These are phyloP conservation scores for Amiota minor DNA, from an alignment of 2,888 invertebrate species.

Conservation along the genomic window DNA sequence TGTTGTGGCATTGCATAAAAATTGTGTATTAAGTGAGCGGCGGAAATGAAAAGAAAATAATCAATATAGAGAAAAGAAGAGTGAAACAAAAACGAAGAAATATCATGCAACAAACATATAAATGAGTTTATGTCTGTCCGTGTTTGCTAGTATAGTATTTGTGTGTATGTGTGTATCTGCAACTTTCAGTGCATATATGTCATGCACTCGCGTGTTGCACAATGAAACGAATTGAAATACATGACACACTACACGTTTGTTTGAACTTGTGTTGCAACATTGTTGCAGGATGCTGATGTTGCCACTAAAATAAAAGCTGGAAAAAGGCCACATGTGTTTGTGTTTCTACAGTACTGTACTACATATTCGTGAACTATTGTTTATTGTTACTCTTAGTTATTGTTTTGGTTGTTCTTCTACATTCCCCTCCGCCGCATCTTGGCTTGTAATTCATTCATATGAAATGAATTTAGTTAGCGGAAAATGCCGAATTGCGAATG, in stretches of 20 bases:
- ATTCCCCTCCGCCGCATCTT: background rate
- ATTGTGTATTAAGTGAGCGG: conserved; percentile 9
- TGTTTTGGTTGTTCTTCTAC: background rate
- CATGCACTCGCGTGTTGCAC: conserved; percentile 14
- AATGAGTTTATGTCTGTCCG: background rate
- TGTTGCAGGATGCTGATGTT: conserved; percentile 7
- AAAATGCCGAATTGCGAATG: conserved; percentile 12
- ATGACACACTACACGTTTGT: too few species aligned
- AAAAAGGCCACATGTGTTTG: background rate
- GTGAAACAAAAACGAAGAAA: background rate
- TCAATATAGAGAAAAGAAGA: conserved; percentile 2
- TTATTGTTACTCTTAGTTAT: background rate
- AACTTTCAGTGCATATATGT: background rate
- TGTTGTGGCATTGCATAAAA: conserved; percentile 15
- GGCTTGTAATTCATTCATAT: conserved; percentile 6
- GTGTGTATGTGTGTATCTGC: conserved; percentile 1
- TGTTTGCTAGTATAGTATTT: background rate
- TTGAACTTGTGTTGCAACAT: background rate
- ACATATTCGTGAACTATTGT: background rate
- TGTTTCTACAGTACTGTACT: background rate
- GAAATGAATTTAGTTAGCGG: conserved; percentile 16
- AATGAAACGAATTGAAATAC: conserved; percentile 4
- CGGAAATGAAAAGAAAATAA: background rate
- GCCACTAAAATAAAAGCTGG: background rate
- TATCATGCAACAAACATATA: background rate